Conservation (phyloP, 2,113 vertebrate species). For the Platycercus adscitus region DNA sequence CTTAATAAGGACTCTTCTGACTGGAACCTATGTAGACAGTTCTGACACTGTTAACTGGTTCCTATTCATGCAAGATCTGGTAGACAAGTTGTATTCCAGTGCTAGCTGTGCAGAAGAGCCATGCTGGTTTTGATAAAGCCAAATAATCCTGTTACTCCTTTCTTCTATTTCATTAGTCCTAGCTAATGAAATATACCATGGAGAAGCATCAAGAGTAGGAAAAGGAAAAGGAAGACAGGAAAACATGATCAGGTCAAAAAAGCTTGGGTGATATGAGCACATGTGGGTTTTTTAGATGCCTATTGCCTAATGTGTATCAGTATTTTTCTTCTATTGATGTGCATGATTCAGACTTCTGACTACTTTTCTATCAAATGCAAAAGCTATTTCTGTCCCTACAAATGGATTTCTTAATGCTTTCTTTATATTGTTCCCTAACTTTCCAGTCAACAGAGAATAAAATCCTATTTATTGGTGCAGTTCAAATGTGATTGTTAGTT, state of each 20-base stretch:
- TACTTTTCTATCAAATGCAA: not conserved
- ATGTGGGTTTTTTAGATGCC: not conserved
- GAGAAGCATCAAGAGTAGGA: not conserved
- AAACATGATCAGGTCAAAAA: not conserved
- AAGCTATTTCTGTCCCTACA: not conserved
- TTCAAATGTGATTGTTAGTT: conserved; percentile 30
- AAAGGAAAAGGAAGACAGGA: not conserved
- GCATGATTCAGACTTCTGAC: not conserved
- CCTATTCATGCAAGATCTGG: not conserved
- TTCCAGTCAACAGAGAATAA: conserved; percentile 25
- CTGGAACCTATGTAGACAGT: not conserved
- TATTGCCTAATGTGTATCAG: not conserved
- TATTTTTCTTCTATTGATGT: not conserved
- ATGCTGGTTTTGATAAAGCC: not conserved
- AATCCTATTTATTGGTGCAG: conserved; percentile 14
- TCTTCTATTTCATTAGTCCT: not conserved
- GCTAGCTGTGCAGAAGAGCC: not conserved
- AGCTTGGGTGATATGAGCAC: not conserved
- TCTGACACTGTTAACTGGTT: not conserved
- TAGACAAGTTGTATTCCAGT: not conserved
- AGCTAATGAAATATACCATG: not conserved
- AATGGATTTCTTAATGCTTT: conserved; percentile 2
- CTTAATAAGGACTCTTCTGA: not conserved
- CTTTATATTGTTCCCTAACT: conserved; percentile 4
- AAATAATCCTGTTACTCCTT: not conserved